Base-by-base conservation (phyloP, 2,888 invertebrate species). In the Chloroclystis v-ata region DNA sequence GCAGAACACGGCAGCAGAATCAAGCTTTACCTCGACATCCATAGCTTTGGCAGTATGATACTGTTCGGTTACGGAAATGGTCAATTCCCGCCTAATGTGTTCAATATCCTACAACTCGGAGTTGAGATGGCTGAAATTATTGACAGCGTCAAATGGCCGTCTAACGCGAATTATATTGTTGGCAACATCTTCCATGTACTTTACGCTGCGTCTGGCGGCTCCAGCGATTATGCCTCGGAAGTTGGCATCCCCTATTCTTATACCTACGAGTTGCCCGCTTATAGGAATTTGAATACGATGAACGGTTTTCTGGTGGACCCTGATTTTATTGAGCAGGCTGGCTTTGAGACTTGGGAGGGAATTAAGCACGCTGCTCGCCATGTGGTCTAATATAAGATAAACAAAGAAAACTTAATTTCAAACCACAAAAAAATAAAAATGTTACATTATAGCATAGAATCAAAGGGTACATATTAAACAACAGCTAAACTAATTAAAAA, bases 41-140 rank as follows among this genome's bases (percentile, higher is more conserved):
- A 95, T 72, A 92, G 94, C 10, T 94, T 90, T 63, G 94, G 94
- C 35, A 86, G 89, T 56, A 90, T 89, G 67, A 67, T 93, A 20
- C 54, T 78, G 1, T 79, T 68, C 37, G 76, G 78, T 0, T 75
- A 64, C 11, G 79, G 77, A 1, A 67, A 50, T 13, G 72, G 72
- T 26, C 65, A 63, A 0, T 63, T 88, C 44, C 91, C 90, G 9
- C 67, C 75, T 0, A 89, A 89, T 51, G 82, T 67, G 28, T 61
- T 80, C 0, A 65, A 72, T 12, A 62, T 90, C 0, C 69, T 81
- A 40, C 38, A 65, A 1, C 49, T 82, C 1, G 89, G 76, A 10
- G 62, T 77, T 1, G 53, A 63, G 28, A 80, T 81, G 63, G 78
- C 76, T 1, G 64, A 75, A 13, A 77, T 85, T 2, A 88, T 89